phyloP scores from a whole-genome alignment of 1,140 invertebrate species.

The Carposina sasakii region DNA sequence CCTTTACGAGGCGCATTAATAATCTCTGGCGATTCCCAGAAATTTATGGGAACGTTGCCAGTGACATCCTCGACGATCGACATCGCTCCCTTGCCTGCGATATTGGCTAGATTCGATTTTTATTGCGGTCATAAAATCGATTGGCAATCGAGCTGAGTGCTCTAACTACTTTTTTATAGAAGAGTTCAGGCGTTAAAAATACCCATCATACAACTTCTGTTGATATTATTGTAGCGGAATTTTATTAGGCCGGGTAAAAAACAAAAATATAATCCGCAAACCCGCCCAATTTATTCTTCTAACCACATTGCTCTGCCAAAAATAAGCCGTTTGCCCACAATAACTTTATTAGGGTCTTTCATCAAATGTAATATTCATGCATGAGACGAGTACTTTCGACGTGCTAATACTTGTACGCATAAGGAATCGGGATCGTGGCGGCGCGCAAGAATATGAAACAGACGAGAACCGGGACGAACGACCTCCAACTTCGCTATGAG shows the following conservation, averaged over 20 bases:
- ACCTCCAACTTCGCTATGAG: slow-evolving; percentile 53
- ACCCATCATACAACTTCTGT: too few relatives aligned
- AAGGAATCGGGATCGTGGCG: slow-evolving; percentile 45
- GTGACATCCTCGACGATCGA: slow-evolving; percentile 30
- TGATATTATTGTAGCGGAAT: too few relatives aligned
- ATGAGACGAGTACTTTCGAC: slow-evolving; percentile 41
- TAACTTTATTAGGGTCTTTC: too few relatives aligned
- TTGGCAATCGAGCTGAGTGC: too few relatives aligned
- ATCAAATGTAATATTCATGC: slow-evolving; percentile 36
- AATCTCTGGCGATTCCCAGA: slow-evolving; percentile 25
- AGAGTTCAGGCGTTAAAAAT: too few relatives aligned
- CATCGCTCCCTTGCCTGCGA: slow-evolving; percentile 31
- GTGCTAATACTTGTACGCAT: slow-evolving; percentile 55
- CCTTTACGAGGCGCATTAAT: slow-evolving; percentile 35
- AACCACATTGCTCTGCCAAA: too few relatives aligned
- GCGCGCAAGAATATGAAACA: slow-evolving; percentile 53
- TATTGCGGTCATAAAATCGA: slow-evolving; percentile 19
- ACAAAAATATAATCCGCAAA: too few relatives aligned
- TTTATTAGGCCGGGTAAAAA: too few relatives aligned
- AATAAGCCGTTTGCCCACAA: too few relatives aligned
- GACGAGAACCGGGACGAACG: slow-evolving; percentile 66
- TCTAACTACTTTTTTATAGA: too few relatives aligned
- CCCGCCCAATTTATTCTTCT: too few relatives aligned
- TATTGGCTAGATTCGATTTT: slow-evolving; percentile 19
- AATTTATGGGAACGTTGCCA: slow-evolving; percentile 39